Conservation (phyloP, 2,797 vertebrate species). For the Choloepus didactylus region DNA sequence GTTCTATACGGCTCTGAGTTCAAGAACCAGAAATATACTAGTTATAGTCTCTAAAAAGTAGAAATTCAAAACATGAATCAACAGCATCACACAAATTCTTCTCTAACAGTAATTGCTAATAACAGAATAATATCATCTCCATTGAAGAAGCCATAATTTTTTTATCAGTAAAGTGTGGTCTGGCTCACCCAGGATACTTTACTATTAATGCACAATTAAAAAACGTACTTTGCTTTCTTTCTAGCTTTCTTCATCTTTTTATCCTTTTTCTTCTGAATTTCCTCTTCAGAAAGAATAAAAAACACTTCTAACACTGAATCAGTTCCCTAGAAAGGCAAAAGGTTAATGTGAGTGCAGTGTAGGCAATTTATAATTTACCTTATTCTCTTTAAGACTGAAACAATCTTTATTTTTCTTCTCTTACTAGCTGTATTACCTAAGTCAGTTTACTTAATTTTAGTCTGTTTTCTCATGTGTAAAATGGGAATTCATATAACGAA, state of each 20-base stretch:
- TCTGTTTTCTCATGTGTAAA: not conserved
- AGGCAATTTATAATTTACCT: not conserved
- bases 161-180: not conserved
- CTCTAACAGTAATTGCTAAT: not conserved
- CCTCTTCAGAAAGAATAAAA: slow-evolving; percentile 92
- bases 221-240: slow-evolving; percentile 94
- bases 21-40: not conserved
- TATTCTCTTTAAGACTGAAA: not conserved
- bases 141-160: slow-evolving; percentile 30
- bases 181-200: not conserved
- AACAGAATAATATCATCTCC: not conserved
- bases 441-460: not conserved
- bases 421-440: not conserved
- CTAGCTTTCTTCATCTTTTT: slow-evolving; percentile 95
- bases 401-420: not conserved
- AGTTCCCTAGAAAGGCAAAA: slow-evolving; percentile 90
- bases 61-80: not conserved
- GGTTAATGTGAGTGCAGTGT: not conserved
- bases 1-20: not conserved
- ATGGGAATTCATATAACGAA: not conserved
- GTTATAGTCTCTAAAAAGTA: not conserved
- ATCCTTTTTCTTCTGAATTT: slow-evolving; percentile 92
- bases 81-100: not conserved
- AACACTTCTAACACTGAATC: slow-evolving; percentile 95
- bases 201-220: not conserved